Conservation (phyloP, 1,140 invertebrate genomes). For the Diachasmimorpha longicaudata region DNA sequence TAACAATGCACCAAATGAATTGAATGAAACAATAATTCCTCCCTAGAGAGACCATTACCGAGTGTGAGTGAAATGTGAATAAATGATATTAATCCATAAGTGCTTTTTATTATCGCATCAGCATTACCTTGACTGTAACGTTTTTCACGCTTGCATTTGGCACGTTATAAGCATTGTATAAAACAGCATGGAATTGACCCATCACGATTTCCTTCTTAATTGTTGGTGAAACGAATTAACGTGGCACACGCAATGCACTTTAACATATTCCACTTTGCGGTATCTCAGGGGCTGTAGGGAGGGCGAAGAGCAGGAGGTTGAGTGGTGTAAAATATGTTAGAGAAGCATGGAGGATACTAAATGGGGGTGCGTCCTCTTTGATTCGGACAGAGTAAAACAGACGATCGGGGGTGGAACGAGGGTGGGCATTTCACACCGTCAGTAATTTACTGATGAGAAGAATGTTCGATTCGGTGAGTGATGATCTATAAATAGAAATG, state of each 20-base stretch:
- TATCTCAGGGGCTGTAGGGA: slow-evolving; percentile 34
- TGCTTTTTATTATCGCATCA: background rate
- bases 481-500: too few relatives aligned
- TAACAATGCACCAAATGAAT: too few relatives aligned
- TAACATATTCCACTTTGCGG: slow-evolving; percentile 51
- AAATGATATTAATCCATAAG: slow-evolving; percentile 7
- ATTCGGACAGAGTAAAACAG: slow-evolving; percentile 27
- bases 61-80: slow-evolving; percentile 24
- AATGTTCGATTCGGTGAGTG: background rate
- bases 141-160: slow-evolving; percentile 4
- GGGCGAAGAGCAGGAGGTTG: too few relatives aligned
- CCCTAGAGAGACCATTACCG: background rate
- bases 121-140: background rate
- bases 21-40: too few relatives aligned
- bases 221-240: slow-evolving; percentile 58
- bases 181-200: slow-evolving; percentile 46
- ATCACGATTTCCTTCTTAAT: slow-evolving; percentile 52
- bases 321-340: slow-evolving; percentile 54
- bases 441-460: slow-evolving; percentile 22
- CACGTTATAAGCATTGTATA: background rate
- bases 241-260: slow-evolving; percentile 54
- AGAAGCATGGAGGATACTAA: slow-evolving; percentile 49
- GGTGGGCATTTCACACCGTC: slow-evolving; percentile 17
- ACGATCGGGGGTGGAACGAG: slow-evolving; percentile 2
- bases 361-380: slow-evolving; percentile 29